phyloP scores from a whole-genome alignment of 2,888 invertebrate genomes.

The Caenorhabditis sp. region DNA sequence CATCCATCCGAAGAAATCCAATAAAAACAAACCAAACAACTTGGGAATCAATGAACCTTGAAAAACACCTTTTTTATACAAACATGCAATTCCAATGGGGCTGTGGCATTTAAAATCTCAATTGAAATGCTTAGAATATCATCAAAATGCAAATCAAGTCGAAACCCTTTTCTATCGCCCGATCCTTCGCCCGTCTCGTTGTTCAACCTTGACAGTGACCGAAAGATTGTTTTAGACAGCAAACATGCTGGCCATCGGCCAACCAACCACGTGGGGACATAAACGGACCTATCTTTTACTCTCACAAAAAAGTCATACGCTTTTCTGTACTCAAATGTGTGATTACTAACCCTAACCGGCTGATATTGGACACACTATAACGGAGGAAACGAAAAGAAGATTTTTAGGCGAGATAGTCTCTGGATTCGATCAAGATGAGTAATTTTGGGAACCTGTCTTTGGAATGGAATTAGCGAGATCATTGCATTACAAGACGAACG shows the following conservation, averaged over 20 bases:
- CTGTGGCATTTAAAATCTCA: too few relatives aligned
- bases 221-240: constrained; percentile 11
- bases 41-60: not conserved
- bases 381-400: not conserved
- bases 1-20: not conserved
- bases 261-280: constrained; percentile 34
- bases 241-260: constrained; percentile 20
- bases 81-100: too few relatives aligned
- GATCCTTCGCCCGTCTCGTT: not conserved
- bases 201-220: constrained; percentile 24
- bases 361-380: not conserved
- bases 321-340: too few relatives aligned
- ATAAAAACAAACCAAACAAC: not conserved
- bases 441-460: not conserved
- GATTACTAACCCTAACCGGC: too few relatives aligned
- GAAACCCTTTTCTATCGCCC: not conserved
- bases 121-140: not conserved
- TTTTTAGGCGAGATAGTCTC: not conserved
- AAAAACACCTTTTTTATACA: constrained; percentile 1
- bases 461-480: not conserved
- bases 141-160: not conserved
- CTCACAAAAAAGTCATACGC: not conserved
- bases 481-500: too few relatives aligned
- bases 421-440: not conserved
- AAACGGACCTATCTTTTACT: not conserved